Evolutionary conservation across 2,797 vertebrate species (phyloP), one percentile per base, ranked within the genome.

Genomic region (Fistularia commersonii): DNA sequence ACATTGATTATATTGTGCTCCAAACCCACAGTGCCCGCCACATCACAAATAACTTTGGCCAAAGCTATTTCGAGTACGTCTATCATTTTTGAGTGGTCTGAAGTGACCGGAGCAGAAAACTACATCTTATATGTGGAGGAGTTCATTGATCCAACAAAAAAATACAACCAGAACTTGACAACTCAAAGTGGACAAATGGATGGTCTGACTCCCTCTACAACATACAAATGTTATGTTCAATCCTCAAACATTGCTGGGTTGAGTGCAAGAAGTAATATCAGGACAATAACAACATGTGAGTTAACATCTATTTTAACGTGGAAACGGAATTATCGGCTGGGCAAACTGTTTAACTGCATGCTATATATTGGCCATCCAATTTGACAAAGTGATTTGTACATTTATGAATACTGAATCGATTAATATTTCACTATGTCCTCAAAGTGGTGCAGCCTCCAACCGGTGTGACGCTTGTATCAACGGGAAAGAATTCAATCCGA

Each of bases 371-470:
- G 23, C 23, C 23, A 23, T 23, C 23, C 23, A 23, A 23, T 23
- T 23, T 23, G 2, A 23, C 23, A 2, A 12, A 15, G 3, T 3
- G 4, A 13, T 33, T 49, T 31, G 1, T 12, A 32, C 13, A 54
- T 32, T 3, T 31, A 12, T 23, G 5, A 36, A 7, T 43, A 49
- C 61, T 54, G n/a, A 36, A 8, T 1, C 13, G 3, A 43, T 7
- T 43, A 36, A 60, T 3, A 1, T 8, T 3, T 54, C 8, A 56
- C 14, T 64, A 72, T 57, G 23, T 23, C 23, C 23, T 23, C 23
- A 23, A 23, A 93, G 92, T 93, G 88, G 69, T 90, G 32, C 82
- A 75, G 61, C 90, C 92, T 5, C 92, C 92, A 31, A 54, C 35
- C 6, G 45, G 42, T 3, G 72, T 91, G 45, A 42, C 1, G 2